These are phyloP conservation scores for Phenganax stokvisi DNA, from an alignment of 92 coral and sea anemone species.

Conservation along the genomic window DNA sequence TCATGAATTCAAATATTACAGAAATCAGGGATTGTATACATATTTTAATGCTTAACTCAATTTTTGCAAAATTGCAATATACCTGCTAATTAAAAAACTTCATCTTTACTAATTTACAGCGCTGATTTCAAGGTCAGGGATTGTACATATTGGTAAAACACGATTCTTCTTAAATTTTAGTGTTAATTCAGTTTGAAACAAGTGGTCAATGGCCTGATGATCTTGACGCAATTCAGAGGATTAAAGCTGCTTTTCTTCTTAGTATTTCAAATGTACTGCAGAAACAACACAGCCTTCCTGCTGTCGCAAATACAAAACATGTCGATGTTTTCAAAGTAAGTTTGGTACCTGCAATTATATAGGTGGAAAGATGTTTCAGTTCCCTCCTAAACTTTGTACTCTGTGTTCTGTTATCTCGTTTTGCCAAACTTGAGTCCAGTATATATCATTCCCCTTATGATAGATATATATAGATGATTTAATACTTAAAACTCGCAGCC, in stretches of 20 bases:
- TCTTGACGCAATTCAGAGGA: conserved; percentile 67
- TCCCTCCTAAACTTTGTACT: background rate
- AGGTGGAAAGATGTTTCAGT: background rate
- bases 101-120: no score
- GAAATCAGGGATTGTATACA: no score
- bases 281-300: conserved; percentile 54
- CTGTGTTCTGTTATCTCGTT: background rate
- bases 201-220: conserved; percentile 99
- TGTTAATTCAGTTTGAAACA: conserved; percentile 82
- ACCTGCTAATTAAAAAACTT: no score
- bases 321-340: conserved; percentile 80
- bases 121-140: no score
- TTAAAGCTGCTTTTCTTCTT: conserved; percentile 92
- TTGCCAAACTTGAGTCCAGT: background rate
- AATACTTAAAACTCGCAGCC: no score
- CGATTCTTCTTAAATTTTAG: conserved; percentile 31
- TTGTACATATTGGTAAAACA: background rate
- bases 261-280: conserved; percentile 66
- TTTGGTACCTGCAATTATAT: background rate
- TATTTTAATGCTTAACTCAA: no score
- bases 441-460: no score
- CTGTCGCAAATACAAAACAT: conserved; percentile 66
- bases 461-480: no score
- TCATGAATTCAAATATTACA: no score
- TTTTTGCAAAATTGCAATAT: no score